A percentile compares a stretch with the other conserved stretches of the same genome.
These are phyloP conservation scores for Lethrus apterus DNA, from an alignment of 1,140 invertebrate genomes.

Conservation along the genomic window DNA sequence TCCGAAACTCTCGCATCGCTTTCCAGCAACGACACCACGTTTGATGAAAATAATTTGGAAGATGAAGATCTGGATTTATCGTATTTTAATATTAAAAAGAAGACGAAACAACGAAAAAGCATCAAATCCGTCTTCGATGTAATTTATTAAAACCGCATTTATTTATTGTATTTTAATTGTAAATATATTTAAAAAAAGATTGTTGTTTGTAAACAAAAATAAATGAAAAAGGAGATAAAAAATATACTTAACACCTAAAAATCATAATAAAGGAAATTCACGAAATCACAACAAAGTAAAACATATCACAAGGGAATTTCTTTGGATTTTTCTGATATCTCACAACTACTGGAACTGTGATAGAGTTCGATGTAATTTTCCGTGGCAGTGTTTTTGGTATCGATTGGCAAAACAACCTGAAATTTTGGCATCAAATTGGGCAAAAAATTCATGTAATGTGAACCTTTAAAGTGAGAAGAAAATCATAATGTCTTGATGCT, in stretches of 20 bases:
- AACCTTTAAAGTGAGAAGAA: constrained; percentile 8
- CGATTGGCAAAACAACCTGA: constrained; percentile 5
- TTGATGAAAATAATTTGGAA: constrained; percentile 1
- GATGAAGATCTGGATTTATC: constrained; percentile 6
- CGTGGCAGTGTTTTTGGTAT: background rate
- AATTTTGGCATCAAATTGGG: background rate
- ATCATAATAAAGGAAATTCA: no score
- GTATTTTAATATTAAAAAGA: constrained; percentile 5
- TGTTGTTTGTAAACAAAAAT: no score
- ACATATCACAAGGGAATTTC: no score
- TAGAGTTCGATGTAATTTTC: constrained; percentile 6
- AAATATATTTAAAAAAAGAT: no score
- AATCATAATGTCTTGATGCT: background rate
- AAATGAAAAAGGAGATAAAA: no score
- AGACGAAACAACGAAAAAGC: constrained; percentile 1
- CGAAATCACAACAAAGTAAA: no score
- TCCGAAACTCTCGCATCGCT: constrained; percentile 6
- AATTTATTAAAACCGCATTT: no score
- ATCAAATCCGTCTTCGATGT: constrained; percentile 10
- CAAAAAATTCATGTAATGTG: background rate
- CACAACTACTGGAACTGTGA: no score
- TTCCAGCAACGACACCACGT: background rate
- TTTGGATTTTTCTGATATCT: no score
- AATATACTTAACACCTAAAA: no score
- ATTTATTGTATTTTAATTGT: no score